Percentiles rank a stretch among this genome's conserved stretches.
Evolutionary conservation across 1,140 invertebrate genomes (phyloP).

Genomic region (Formica exsecta): DNA sequence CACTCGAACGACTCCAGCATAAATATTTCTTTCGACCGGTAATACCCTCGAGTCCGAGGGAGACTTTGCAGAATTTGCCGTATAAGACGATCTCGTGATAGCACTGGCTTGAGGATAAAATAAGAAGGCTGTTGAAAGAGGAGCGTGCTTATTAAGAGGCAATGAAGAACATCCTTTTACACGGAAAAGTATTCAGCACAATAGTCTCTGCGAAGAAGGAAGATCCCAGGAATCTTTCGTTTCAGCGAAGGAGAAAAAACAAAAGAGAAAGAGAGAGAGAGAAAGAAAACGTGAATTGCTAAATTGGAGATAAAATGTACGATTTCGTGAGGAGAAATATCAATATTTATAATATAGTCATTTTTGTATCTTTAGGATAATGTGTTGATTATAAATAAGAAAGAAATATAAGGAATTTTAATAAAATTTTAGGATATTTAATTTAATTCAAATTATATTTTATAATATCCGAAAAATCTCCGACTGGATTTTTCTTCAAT

Average conservation of each 20-base stretch:
- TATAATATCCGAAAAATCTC: background rate
- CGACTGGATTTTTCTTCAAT: background rate
- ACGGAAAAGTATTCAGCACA: constrained; percentile 37
- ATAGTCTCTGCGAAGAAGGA: constrained; percentile 21
- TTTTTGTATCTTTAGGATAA: too few relatives aligned
- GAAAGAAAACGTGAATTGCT: background rate
- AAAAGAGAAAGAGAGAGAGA: constrained; percentile 15
- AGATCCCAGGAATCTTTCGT: background rate
- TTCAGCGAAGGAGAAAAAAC: constrained; percentile 8
- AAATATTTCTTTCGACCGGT: constrained; percentile 43
- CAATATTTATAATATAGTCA: background rate
- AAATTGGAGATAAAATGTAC: constrained; percentile 8
- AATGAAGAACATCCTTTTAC: constrained; percentile 42
- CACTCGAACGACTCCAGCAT: constrained; percentile 11
- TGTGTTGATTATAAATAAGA: background rate
- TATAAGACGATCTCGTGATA: constrained; percentile 10
- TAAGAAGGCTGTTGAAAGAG: constrained; percentile 31
- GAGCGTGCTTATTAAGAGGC: constrained; percentile 48
- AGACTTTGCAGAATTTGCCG: background rate
- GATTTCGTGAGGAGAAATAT: background rate
- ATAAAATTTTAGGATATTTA: background rate
- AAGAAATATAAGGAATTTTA: background rate
- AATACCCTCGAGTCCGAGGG: constrained; percentile 6
- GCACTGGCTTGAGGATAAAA: constrained; percentile 5
- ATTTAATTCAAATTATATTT: background rate